These are phyloP conservation scores for Alces alces DNA, from an alignment of 2,113 vertebrate species.

Conservation along the genomic window DNA sequence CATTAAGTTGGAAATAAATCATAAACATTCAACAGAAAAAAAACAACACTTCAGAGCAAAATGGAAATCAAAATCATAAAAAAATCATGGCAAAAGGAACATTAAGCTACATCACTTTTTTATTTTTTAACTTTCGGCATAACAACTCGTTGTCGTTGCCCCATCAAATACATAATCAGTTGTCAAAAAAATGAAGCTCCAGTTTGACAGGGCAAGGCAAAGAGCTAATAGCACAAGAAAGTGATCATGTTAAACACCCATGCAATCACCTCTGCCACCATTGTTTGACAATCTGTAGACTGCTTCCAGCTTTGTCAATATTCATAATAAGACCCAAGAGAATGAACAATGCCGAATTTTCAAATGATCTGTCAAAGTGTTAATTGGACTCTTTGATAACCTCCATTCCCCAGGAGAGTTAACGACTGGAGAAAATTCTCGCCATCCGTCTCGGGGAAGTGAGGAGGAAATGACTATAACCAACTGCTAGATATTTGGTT, in stretches of 20 bases:
- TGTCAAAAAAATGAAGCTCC: constrained; percentile 10
- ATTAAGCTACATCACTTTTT: constrained; percentile 71
- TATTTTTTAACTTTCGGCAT: constrained; percentile 48
- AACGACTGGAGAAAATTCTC: constrained; percentile 48
- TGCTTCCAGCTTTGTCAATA: constrained; percentile 89
- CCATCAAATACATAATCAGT: constrained; percentile 50
- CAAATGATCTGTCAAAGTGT: constrained; percentile 71
- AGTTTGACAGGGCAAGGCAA: constrained; percentile 83
- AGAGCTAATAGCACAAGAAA: constrained; percentile 80
- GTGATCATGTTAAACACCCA: constrained; percentile 87
- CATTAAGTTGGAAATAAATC: constrained; percentile 74
- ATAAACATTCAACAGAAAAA: constrained; percentile 62
- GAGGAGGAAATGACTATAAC: constrained; percentile 58
- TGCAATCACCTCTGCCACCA: constrained; percentile 94
- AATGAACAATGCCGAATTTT: constrained; percentile 68
- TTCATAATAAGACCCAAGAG: constrained; percentile 69
- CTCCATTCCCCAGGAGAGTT: constrained; percentile 51
- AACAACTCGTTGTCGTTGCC: constrained; percentile 84
- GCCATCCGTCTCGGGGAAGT: constrained; percentile 55
- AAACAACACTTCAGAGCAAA: constrained; percentile 76
- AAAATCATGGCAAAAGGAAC: constrained; percentile 72
- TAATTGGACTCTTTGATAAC: constrained; percentile 74
- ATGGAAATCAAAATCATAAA: constrained; percentile 74
- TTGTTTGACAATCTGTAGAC: constrained; percentile 85
- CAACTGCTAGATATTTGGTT: constrained; percentile 53